phyloP scores from a whole-genome alignment of 2,888 invertebrate genomes.

The Chrysolina haemoptera region DNA sequence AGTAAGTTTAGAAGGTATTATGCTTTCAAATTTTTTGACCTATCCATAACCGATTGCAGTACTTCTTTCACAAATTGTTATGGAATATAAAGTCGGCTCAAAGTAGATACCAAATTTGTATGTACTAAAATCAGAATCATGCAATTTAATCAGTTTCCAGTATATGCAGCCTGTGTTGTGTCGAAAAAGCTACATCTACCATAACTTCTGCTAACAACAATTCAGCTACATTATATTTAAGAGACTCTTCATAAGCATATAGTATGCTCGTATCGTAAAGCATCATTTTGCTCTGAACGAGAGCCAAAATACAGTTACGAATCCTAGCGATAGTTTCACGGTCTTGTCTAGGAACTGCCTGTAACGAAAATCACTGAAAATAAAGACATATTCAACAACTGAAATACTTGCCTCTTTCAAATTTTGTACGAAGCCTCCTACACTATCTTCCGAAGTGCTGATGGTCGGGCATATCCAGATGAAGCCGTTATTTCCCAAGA shows the following conservation, averaged over 20 bases:
- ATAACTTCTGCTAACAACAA: slow-evolving; percentile 88
- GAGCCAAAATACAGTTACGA: slow-evolving; percentile 89
- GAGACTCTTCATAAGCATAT: slow-evolving; percentile 91
- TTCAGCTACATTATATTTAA: slow-evolving; percentile 84
- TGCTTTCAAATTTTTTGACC: no score
- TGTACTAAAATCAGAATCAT: no score
- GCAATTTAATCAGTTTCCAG: slow-evolving; percentile 47
- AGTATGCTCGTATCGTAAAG: slow-evolving; percentile 93
- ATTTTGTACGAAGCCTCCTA: slow-evolving; percentile 85
- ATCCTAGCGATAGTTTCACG: slow-evolving; percentile 91
- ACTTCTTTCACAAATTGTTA: no score
- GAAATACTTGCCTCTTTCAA: slow-evolving; percentile 73
- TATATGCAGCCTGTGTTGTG: slow-evolving; percentile 78
- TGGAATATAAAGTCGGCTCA: no score
- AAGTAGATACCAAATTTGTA: no score
- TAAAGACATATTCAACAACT: neutral
- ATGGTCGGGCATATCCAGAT: slow-evolving; percentile 91
- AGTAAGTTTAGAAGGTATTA: no score
- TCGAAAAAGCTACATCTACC: slow-evolving; percentile 85
- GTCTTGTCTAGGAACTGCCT: slow-evolving; percentile 81
- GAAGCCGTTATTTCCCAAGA: slow-evolving; percentile 96
- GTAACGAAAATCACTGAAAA: slow-evolving; percentile 54
- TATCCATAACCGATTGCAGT: no score
- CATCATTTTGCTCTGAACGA: slow-evolving; percentile 91
- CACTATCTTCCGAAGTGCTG: slow-evolving; percentile 76